Evolutionary conservation across 92 coral and sea anemone genomes (phyloP), one percentile per base, ranked within the genome.

Genomic region (Blastomussa wellsi): DNA sequence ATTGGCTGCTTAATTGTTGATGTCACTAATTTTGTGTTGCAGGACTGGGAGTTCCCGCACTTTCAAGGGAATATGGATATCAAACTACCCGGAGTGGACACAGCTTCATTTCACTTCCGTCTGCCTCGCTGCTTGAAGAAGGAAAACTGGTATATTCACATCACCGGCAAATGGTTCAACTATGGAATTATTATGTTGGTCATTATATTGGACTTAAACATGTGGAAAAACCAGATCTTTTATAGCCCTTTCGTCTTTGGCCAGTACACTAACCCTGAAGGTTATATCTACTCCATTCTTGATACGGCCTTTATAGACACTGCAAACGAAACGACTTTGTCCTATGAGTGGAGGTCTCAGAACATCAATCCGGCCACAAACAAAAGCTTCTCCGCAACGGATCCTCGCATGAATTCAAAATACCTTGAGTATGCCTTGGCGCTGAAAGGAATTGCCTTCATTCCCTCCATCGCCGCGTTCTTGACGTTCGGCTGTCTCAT

Each of bases 211-310:
- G 99, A 96, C 83, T 74, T 96, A 55, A 96, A 96, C 85, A 96
- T 96, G 99, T 96, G 99, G 99, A 96, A 96, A 75, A 96, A 96
- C 83, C 99, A 96, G 79, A 96, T 96, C 53, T 96, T 96, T 86
- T 96, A 96, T 77, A 88, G 88, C 35, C 99, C 99, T 19, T 96
- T 91, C 80, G 86, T 84, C 48, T 96, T 92, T 66, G 99, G 99
- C 20, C 99, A 96, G 78, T 96, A 96, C 81, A 88, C 98, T 4
- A 88, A 81, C 81, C 64, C 95, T 2, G 74, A 57, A 1, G 93
- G 98, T 13, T 87, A 96, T 82, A 96, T 96, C 39, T 94, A 79
- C 80, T 52, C 93, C 13, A 91, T 96, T 36, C 73, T 73, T 13
- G 92, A 96, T 86, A 84, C 89, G 70, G 32, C 81, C 29, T 92